A percentile compares a stretch with the other conserved stretches of the same genome.
phyloP scores from a whole-genome alignment of 1,140 invertebrate species.

The Saxidomus purpurata region DNA sequence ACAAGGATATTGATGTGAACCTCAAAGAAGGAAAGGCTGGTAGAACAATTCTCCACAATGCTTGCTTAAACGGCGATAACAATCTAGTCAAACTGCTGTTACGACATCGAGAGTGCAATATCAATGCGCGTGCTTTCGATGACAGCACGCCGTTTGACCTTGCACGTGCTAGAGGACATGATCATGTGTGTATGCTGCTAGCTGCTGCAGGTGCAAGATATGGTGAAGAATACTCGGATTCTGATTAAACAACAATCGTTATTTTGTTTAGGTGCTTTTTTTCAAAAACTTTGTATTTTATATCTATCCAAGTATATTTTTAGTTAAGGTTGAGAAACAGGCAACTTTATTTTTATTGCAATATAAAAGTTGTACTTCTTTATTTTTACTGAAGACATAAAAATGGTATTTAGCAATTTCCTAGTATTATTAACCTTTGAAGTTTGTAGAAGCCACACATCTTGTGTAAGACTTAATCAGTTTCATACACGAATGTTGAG shows the following conservation, averaged over 20 bases:
- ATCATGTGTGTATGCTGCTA: conserved; percentile 56
- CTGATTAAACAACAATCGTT: not conserved
- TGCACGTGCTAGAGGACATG: conserved; percentile 65
- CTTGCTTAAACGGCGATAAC: conserved; percentile 71
- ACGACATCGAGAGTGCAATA: conserved; percentile 50
- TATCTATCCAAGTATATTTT: too few species aligned
- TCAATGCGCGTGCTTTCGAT: conserved; percentile 76
- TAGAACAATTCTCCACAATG: conserved; percentile 77
- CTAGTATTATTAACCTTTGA: too few species aligned
- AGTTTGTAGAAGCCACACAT: too few species aligned
- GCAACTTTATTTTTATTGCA: too few species aligned
- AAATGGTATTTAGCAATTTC: too few species aligned
- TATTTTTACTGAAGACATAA: too few species aligned
- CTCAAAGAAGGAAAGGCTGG: conserved; percentile 75
- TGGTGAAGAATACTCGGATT: not conserved
- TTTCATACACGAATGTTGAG: too few species aligned
- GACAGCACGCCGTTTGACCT: conserved; percentile 71
- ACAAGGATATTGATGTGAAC: conserved; percentile 39
- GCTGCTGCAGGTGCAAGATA: conserved; percentile 64
- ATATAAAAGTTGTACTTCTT: too few species aligned
- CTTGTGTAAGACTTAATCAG: too few species aligned
- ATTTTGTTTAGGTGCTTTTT: too few species aligned
- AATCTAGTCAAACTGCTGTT: conserved; percentile 67
- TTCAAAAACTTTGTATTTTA: too few species aligned
- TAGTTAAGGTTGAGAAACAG: too few species aligned